phyloP scores from a whole-genome alignment of 2,888 invertebrate species.

The Leptarthrus brevirostris region DNA sequence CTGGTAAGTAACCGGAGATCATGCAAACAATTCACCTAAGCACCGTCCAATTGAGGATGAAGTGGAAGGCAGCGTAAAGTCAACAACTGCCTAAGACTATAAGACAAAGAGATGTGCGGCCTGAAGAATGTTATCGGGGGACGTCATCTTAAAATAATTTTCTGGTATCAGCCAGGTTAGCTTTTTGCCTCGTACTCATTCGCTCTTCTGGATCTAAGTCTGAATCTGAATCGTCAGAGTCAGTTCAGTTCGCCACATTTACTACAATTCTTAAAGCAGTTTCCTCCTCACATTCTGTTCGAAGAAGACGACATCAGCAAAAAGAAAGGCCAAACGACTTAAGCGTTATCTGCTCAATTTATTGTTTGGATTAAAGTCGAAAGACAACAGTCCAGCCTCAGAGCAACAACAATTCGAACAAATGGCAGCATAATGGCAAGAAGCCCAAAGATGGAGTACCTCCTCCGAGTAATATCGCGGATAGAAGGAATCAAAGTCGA shows the following conservation, averaged over 20 bases:
- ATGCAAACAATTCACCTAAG: constrained; percentile 44
- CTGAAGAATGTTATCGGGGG: constrained; percentile 38
- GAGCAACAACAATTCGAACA: constrained; percentile 38
- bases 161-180: constrained; percentile 45
- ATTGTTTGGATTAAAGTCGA: constrained; percentile 48
- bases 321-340: constrained; percentile 47
- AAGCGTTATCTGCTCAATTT: constrained; percentile 49
- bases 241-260: neutral
- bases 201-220: neutral
- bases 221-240: constrained; percentile 7
- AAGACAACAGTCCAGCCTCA: constrained; percentile 38
- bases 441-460: constrained; percentile 39
- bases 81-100: constrained; percentile 36
- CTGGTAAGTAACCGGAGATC: constrained; percentile 42
- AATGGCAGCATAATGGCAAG: constrained; percentile 44
- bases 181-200: constrained; percentile 15
- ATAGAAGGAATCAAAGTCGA: constrained; percentile 24
- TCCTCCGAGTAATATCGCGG: neutral
- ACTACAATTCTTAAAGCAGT: constrained; percentile 11
- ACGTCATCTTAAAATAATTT: constrained; percentile 46
- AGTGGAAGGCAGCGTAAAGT: neutral
- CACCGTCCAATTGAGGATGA: constrained; percentile 1
- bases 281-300: constrained; percentile 15
- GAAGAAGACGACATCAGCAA: constrained; percentile 31
- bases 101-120: constrained; percentile 39